phyloP scores from a whole-genome alignment of 2,888 invertebrate genomes.

The Tryphoninae sp. region DNA sequence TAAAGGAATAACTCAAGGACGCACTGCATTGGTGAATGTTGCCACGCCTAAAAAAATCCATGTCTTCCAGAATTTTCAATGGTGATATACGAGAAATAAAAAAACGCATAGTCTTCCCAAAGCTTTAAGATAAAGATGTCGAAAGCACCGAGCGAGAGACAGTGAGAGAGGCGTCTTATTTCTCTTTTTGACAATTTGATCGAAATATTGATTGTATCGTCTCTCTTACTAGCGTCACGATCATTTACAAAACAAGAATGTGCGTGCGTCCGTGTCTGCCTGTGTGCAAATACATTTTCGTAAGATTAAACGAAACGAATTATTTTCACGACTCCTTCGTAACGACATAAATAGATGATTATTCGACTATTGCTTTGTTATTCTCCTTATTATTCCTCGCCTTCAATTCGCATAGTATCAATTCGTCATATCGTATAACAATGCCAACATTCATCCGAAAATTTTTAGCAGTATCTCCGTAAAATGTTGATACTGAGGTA shows the following conservation, averaged over 20 bases:
- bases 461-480: constrained; percentile 74
- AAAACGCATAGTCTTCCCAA: constrained; percentile 56
- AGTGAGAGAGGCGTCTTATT: too few relatives aligned
- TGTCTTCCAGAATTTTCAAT: constrained; percentile 54
- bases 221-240: too few relatives aligned
- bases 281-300: neutral
- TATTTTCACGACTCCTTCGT: neutral
- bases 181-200: too few relatives aligned
- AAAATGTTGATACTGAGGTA: constrained; percentile 73
- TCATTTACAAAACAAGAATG: too few relatives aligned
- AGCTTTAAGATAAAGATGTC: constrained; percentile 25
- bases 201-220: too few relatives aligned
- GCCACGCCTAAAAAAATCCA: constrained; percentile 43
- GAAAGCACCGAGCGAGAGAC: neutral
- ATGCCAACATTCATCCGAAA: constrained; percentile 62
- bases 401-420: constrained; percentile 39
- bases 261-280: neutral
- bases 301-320: neutral
- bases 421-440: constrained; percentile 23
- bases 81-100: constrained; percentile 13
- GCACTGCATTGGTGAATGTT: constrained; percentile 6
- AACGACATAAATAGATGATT: constrained; percentile 14
- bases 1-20: constrained; percentile 82
- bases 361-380: constrained; percentile 4
- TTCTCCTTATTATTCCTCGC: neutral